Conservation (phyloP, 2,888 invertebrate genomes). For the Alviniconcha strummeri region DNA sequence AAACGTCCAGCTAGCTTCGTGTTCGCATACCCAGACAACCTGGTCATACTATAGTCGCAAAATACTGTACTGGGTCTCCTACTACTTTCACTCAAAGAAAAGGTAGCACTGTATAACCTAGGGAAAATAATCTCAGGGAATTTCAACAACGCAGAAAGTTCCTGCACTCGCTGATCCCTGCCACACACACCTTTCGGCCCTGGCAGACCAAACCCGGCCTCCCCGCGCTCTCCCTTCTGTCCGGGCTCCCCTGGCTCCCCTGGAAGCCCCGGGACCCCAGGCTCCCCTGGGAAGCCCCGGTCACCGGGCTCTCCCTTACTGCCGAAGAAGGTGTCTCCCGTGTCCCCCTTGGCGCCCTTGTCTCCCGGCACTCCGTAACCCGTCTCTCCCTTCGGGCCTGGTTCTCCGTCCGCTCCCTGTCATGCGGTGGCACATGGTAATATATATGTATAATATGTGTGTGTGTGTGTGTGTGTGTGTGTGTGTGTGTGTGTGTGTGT, state of each 20-base stretch:
- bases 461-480: too few relatives aligned
- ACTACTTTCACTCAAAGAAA: too few relatives aligned
- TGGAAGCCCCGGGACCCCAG: slow-evolving; percentile 24
- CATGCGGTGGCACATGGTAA: background rate
- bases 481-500: slow-evolving; percentile 1
- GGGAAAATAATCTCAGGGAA: too few relatives aligned
- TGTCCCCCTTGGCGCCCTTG: slow-evolving; percentile 34
- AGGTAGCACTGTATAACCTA: too few relatives aligned
- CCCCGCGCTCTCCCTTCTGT: slow-evolving; percentile 25
- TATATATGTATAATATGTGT: background rate
- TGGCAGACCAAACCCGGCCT: slow-evolving; percentile 25
- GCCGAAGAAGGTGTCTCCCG: slow-evolving; percentile 20
- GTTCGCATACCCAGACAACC: too few relatives aligned
- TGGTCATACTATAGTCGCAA: too few relatives aligned
- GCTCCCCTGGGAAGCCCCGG: slow-evolving; percentile 26
- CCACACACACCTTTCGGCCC: slow-evolving; percentile 32
- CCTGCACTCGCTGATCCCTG: too few relatives aligned
- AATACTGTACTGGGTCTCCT: too few relatives aligned
- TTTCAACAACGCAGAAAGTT: too few relatives aligned
- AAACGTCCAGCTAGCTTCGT: background rate
- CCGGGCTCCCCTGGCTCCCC: slow-evolving; percentile 33
- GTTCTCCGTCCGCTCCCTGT: slow-evolving; percentile 28
- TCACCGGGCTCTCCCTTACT: slow-evolving; percentile 31
- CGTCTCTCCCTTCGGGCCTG: slow-evolving; percentile 31
- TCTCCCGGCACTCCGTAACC: slow-evolving; percentile 31